Evolutionary conservation across 2,888 invertebrate species (phyloP).

Genomic region (Neocrepidodera transversa): DNA sequence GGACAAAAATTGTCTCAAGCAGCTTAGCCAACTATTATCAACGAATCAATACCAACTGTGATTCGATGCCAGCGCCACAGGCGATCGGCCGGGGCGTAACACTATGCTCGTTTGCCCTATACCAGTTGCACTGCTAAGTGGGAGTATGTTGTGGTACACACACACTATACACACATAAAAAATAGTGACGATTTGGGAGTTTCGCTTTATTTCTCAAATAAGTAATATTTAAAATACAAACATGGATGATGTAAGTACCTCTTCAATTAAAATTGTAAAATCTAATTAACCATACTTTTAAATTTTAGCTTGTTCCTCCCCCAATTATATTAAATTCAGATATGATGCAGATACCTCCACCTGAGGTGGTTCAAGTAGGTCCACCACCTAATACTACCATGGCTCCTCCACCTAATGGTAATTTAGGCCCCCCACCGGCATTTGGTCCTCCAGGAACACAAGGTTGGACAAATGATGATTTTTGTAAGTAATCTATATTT

Average conservation of each 20-base stretch:
- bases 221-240: too few species aligned
- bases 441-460: constrained; percentile 52
- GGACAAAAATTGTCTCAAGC: too few species aligned
- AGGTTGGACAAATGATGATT: constrained; percentile 51
- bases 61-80: too few species aligned
- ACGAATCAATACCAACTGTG: too few species aligned
- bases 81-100: too few species aligned
- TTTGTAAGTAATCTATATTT: constrained; percentile 39
- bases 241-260: constrained; percentile 25
- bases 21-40: too few species aligned
- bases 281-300: neutral
- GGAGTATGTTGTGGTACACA: too few species aligned
- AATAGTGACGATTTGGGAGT: too few species aligned
- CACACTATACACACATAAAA: too few species aligned
- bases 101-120: too few species aligned
- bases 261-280: neutral
- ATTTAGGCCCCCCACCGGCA: constrained; percentile 9
- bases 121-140: too few species aligned
- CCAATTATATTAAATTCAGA: constrained; percentile 30
- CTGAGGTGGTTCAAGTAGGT: constrained; percentile 16
- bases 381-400: constrained; percentile 15
- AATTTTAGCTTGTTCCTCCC: constrained; percentile 22
- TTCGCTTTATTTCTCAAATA: too few species aligned
- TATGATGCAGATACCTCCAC: constrained; percentile 35
- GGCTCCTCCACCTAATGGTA: constrained; percentile 1